Base-by-base conservation (phyloP, 2,113 vertebrate species). In the Corythornis cristatus region DNA sequence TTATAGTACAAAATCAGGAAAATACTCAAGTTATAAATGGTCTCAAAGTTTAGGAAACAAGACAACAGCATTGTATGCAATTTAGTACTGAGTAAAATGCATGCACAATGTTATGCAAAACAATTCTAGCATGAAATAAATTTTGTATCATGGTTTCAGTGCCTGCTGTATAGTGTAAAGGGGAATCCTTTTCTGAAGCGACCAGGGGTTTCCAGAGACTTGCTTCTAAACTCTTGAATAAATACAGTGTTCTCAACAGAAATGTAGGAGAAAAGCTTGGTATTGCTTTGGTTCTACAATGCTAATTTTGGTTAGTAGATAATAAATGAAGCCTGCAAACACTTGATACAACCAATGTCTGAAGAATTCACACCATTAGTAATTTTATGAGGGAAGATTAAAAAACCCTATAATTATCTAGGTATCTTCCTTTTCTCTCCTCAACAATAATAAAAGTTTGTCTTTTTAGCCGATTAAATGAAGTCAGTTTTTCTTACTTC, bases 81-180 rank as follows among this genome's bases (percentile, higher is more conserved):
- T 97, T 98, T 98, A 98, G 98, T 97, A 98, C 97, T 98, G 98
- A 97, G 96, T 98, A 98, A 98, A 98, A 98, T 99, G 99, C 99
- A 99, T 99, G 99, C 98, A 98, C 97, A 97, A 98, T 99, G 99
- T 99, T 99, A 99, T 99, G 99, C 99, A 99, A 99, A 98, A 98
- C 96, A 97, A 98, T 98, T 98, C 98, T 97, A 99, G 99, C 99
- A 99, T 99, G 99, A 99, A 99, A 99, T 99, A 99, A 99, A 99
- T 99, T 99, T 99, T 99, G 97, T 99, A 99, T 97, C 96, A 97
- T 95, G 97, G 97, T 98, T 98, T 98, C 97, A 94, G 96, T 98
- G 97, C 97, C 97, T 97, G 96, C 96, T 98, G 97, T 98, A 97
- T 97, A 98, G 96, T 98, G 95, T 97, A 98, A 98, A 98, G 97